A percentile compares a stretch with the other conserved stretches of the same genome.
Conservation (phyloP, 2,888 invertebrate species). For the Gnatocerus cornutus region DNA sequence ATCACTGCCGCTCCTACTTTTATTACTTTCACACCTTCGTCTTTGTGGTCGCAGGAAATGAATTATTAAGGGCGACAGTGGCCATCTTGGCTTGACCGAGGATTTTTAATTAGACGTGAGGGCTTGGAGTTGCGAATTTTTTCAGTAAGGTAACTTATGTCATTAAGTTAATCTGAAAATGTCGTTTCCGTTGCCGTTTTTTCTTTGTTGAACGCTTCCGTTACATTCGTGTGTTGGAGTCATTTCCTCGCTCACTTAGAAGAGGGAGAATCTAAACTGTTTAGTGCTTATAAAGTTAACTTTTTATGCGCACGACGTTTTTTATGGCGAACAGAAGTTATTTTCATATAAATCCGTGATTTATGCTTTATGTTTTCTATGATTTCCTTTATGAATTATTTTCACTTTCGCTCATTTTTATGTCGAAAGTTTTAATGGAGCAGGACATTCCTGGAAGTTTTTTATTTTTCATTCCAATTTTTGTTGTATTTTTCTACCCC, state of each 20-base stretch:
- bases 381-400: conserved; percentile 49
- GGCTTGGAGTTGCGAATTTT: conserved; percentile 31
- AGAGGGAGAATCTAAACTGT: conserved; percentile 46
- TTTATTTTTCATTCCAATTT: conserved; percentile 40
- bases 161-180: conserved; percentile 43
- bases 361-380: conserved; percentile 46
- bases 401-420: conserved; percentile 49
- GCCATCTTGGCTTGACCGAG: conserved; percentile 12
- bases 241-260: conserved; percentile 43
- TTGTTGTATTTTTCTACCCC: conserved; percentile 22
- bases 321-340: conserved; percentile 48
- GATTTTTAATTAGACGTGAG: conserved; percentile 18
- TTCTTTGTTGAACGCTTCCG: conserved; percentile 37
- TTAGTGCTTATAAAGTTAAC: conserved; percentile 50
- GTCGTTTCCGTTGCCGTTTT: conserved; percentile 43
- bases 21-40: conserved; percentile 24
- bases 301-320: conserved; percentile 49
- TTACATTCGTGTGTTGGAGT: conserved; percentile 42
- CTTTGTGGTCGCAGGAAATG: conserved; percentile 32
- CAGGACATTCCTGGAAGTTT: conserved; percentile 30
- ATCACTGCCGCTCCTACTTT: conserved; percentile 16
- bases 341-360: conserved; percentile 47
- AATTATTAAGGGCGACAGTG: conserved; percentile 25
- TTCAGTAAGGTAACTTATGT: conserved; percentile 40
- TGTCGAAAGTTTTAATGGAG: conserved; percentile 49